phyloP scores from a whole-genome alignment of 1,140 invertebrate species.

The Periplaneta americana region DNA sequence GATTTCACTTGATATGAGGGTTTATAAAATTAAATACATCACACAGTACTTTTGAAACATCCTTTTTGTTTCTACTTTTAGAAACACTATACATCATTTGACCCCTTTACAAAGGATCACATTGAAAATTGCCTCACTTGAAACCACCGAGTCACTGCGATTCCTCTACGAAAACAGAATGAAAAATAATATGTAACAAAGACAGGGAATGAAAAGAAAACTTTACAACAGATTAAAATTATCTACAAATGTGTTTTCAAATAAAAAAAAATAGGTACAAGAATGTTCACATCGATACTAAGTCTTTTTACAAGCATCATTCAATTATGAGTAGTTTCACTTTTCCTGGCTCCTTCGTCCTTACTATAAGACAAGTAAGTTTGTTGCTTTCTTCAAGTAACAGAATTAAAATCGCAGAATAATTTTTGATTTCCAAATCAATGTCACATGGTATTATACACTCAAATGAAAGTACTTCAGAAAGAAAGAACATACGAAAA shows the following conservation, averaged over 20 bases:
- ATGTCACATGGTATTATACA: not conserved
- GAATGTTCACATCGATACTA: constrained; percentile 7
- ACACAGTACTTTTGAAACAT: constrained; percentile 7
- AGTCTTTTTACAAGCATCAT: constrained; percentile 10
- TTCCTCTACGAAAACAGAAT: not conserved
- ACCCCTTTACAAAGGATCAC: constrained; percentile 9
- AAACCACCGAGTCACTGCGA: not conserved
- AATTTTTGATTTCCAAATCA: not conserved
- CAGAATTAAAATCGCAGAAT: not conserved
- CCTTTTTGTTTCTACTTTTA: constrained; percentile 9
- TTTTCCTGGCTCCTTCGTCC: not conserved
- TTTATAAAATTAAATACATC: not conserved
- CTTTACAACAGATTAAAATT: constrained; percentile 7
- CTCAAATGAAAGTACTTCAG: not conserved
- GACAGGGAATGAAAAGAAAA: not conserved
- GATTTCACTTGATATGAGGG: not conserved
- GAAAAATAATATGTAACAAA: not conserved
- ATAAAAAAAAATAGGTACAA: constrained; percentile 5
- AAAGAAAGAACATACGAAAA: not conserved
- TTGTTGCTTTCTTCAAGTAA: not conserved
- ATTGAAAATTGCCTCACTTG: constrained; percentile 5
- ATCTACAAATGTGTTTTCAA: constrained; percentile 6
- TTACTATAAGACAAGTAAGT: not conserved
- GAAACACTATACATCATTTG: constrained; percentile 12
- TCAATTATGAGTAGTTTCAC: not conserved